Conservation (phyloP, 2,113 vertebrate species). For the Mellivora capensis region DNA sequence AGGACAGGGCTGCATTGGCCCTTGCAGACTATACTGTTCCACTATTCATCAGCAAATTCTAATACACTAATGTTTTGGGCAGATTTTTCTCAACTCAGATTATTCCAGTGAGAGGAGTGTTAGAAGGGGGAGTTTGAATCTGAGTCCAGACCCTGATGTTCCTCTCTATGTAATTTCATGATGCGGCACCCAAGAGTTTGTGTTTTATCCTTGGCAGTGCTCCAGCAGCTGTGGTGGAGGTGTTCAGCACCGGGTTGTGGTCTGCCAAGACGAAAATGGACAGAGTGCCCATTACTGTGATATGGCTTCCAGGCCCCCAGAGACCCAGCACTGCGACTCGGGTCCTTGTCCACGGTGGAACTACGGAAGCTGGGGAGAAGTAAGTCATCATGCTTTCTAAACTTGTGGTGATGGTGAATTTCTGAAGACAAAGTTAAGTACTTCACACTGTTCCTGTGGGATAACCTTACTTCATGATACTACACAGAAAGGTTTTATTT, state of each 20-base stretch:
- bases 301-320: slow-evolving; percentile 87
- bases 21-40: not conserved
- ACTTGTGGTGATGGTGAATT: not conserved
- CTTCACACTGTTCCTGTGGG: not conserved
- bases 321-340: slow-evolving; percentile 90
- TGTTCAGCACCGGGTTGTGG: slow-evolving; percentile 92
- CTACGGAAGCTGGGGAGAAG: slow-evolving; percentile 95
- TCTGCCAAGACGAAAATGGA: slow-evolving; percentile 95
- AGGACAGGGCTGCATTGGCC: not conserved
- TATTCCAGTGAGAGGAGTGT: not conserved
- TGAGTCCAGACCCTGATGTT: not conserved
- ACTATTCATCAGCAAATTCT: not conserved
- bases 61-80: not conserved
- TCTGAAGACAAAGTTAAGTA: not conserved
- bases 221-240: slow-evolving; percentile 94
- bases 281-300: slow-evolving; percentile 88
- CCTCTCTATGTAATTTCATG: rapidly evolving
- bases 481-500: not conserved
- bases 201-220: slow-evolving; percentile 83
- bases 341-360: slow-evolving; percentile 96
- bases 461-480: not conserved
- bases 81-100: not conserved
- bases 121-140: not conserved
- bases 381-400: slow-evolving; percentile 73
- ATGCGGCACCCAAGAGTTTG: no score